Percentiles rank a stretch among this genome's conserved stretches.
These are phyloP conservation scores for Geotrupes spiniger DNA, from an alignment of 2,888 invertebrate species.

Conservation along the genomic window DNA sequence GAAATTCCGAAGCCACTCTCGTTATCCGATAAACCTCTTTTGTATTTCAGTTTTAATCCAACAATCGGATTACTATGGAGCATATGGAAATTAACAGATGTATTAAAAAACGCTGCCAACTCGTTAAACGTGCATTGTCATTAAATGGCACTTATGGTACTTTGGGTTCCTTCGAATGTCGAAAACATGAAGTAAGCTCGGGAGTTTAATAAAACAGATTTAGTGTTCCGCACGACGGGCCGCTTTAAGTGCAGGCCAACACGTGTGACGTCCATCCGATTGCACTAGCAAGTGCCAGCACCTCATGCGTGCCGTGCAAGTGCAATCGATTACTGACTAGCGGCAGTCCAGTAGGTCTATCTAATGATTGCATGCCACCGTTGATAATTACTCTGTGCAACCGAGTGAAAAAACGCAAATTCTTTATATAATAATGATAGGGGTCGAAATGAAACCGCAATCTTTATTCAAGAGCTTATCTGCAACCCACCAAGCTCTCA, in stretches of 20 bases:
- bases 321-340: conserved; percentile 21
- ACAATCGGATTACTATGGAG: conserved; percentile 32
- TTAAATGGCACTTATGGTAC: neutral
- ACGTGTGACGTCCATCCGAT: conserved; percentile 32
- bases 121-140: neutral
- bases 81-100: conserved; percentile 31
- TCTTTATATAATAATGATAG: conserved; percentile 19
- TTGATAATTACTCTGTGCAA: conserved; percentile 20
- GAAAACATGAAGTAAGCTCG: conserved; percentile 32
- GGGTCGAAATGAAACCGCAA: conserved; percentile 21
- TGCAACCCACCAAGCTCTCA: conserved; percentile 19
- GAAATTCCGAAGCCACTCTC: conserved; percentile 28
- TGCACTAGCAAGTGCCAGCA: conserved; percentile 17
- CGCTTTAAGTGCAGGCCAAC: conserved; percentile 25
- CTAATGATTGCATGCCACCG: conserved; percentile 21
- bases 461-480: conserved; percentile 15
- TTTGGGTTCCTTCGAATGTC: conserved; percentile 25
- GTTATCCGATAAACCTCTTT: conserved; percentile 29
- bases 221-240: conserved; percentile 30
- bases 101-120: conserved; percentile 18
- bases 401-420: conserved; percentile 24
- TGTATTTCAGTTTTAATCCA: conserved; percentile 34
- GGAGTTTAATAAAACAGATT: conserved; percentile 25
- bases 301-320: conserved; percentile 22
- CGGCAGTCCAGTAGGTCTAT: conserved; percentile 17